phyloP scores from a whole-genome alignment of 2,113 vertebrate genomes.

The Passerina amoena region DNA sequence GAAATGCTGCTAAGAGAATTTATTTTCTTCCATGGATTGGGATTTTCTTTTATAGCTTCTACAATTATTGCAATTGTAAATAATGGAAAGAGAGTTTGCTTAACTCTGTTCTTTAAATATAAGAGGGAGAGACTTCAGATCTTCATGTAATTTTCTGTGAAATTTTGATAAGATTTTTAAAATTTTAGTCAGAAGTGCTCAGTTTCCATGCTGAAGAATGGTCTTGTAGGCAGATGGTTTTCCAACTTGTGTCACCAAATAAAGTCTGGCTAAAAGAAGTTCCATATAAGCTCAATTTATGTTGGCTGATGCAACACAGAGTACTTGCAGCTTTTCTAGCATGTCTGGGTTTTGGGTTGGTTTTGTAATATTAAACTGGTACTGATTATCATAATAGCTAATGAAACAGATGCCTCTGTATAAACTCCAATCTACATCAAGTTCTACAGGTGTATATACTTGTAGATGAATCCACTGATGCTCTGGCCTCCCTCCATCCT shows the following conservation, averaged over 20 bases:
- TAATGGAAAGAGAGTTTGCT: not conserved
- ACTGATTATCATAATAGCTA: not conserved
- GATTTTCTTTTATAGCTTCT: not conserved
- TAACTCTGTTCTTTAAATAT: not conserved
- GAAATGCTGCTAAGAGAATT: not conserved
- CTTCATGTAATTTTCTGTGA: not conserved
- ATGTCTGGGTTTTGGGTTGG: not conserved
- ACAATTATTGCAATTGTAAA: not conserved
- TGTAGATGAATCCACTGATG: not conserved
- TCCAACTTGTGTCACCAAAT: not conserved
- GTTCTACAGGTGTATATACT: not conserved
- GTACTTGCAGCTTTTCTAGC: not conserved
- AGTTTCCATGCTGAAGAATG: not conserved
- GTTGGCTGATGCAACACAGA: not conserved
- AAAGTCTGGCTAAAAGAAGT: not conserved
- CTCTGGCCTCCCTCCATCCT: not conserved
- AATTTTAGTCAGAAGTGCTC: not conserved
- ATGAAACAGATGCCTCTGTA: slow-evolving; percentile 16
- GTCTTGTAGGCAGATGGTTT: not conserved
- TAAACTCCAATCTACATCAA: not conserved
- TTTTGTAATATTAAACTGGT: too few species aligned
- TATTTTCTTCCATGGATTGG: not conserved
- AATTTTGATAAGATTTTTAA: not conserved
- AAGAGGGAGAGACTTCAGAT: not conserved
- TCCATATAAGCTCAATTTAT: not conserved